Evolutionary conservation across 2,113 vertebrate genomes (phyloP).

Genomic region (Cebus imitator): DNA sequence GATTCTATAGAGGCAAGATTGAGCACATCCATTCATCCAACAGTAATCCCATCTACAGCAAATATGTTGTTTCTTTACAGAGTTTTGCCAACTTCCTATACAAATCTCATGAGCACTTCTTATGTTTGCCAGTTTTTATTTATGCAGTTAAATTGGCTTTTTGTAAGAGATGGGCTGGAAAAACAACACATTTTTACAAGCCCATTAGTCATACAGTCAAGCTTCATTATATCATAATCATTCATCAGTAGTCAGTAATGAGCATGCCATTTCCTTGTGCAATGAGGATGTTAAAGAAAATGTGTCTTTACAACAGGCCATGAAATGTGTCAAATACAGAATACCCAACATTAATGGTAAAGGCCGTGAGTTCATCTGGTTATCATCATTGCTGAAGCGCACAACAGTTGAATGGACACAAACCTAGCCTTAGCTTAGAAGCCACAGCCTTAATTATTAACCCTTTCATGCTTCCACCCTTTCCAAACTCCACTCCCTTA

Average conservation of each 20-base stretch:
- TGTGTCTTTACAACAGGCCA: conserved; percentile 2
- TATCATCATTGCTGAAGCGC: neutral
- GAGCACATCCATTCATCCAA: neutral
- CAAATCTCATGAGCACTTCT: neutral
- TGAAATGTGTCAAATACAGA: conserved; percentile 36
- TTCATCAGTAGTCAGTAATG: conserved; percentile 15
- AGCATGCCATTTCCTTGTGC: conserved; percentile 3
- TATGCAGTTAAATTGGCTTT: conserved; percentile 53
- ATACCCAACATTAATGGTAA: neutral
- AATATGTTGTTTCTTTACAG: conserved; percentile 26
- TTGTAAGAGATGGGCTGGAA: conserved; percentile 26
- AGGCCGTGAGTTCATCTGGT: conserved; percentile 6
- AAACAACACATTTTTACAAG: conserved; percentile 66
- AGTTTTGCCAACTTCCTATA: conserved; percentile 52
- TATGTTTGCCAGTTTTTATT: conserved; percentile 59
- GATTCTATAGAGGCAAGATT: neutral
- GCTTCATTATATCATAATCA: conserved; percentile 55
- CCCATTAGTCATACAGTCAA: conserved; percentile 50
- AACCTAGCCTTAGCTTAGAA: conserved; percentile 27
- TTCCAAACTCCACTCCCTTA: conserved; percentile 22
- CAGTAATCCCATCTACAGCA: conserved; percentile 4
- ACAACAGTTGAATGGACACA: neutral
- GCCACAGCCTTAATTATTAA: conserved; percentile 51
- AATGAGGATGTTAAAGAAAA: conserved; percentile 21
- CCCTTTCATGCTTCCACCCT: neutral